These are phyloP conservation scores for Strigamia transsilvanica DNA, from an alignment of 2,888 invertebrate species.

Conservation along the genomic window DNA sequence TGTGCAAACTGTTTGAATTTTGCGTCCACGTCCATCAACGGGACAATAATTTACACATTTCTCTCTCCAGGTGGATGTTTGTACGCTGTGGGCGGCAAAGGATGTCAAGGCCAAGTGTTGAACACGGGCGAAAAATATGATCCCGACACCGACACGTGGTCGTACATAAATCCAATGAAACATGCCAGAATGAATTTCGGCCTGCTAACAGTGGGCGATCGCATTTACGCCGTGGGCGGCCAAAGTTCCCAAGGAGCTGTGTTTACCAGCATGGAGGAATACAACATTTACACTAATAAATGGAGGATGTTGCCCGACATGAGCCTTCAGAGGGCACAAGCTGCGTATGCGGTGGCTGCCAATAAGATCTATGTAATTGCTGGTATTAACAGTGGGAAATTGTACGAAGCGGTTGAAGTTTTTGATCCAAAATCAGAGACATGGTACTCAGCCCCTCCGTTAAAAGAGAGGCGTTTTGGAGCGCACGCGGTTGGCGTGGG, in stretches of 20 bases:
- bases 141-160: slow-evolving; percentile 52
- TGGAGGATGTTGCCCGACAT: slow-evolving; percentile 51
- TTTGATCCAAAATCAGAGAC: slow-evolving; percentile 51
- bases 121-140: slow-evolving; percentile 52
- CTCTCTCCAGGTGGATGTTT: slow-evolving; percentile 49
- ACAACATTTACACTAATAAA: slow-evolving; percentile 53
- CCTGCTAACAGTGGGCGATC: slow-evolving; percentile 32
- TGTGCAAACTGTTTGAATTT: not conserved
- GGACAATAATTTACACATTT: not conserved
- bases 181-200: slow-evolving; percentile 53
- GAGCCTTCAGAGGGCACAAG: slow-evolving; percentile 52
- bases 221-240: slow-evolving; percentile 53
- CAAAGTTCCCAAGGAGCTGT: slow-evolving; percentile 51
- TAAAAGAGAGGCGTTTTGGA: slow-evolving; percentile 50
- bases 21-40: too few species aligned
- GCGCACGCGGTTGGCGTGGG: slow-evolving; percentile 53
- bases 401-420: slow-evolving; percentile 53
- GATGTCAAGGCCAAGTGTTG: slow-evolving; percentile 46
- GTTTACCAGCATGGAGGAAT: slow-evolving; percentile 52
- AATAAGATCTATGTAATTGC: slow-evolving; percentile 52
- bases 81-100: slow-evolving; percentile 52
- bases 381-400: slow-evolving; percentile 52
- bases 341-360: slow-evolving; percentile 51
- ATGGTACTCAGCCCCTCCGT: slow-evolving; percentile 51
- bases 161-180: slow-evolving; percentile 47